Evolutionary conservation across 2,797 vertebrate species (phyloP), one percentile per base, ranked within the genome.

Genomic region (Anguilla marmorata): DNA sequence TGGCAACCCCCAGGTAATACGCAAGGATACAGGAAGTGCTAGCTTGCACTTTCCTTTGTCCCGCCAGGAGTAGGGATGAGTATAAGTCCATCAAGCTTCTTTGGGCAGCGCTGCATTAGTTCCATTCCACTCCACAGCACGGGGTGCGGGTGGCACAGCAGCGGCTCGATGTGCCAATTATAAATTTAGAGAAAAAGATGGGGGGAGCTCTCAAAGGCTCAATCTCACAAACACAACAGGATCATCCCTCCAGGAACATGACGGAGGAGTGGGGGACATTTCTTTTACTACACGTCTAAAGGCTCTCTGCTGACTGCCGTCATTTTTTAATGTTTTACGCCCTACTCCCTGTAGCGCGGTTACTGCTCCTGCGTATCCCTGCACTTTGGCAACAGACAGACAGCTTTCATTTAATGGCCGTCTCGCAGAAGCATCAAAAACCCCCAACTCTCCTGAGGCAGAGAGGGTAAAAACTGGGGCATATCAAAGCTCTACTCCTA

Each of bases 201-300:
- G 50, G 41, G 33, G 33, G 84, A 54, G 33, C 76, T 88, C 19
- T 41, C 16, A n/a, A 7, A 33, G 19, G n/a, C 58, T 87, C 79
- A 87, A 85, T 89, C 88, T 85, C 90, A 83, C n/a, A 9, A 76
- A 66, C 41, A 85, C 72, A 60, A 3, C 80, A 85, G 27, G 86
- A 88, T 87, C 69, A 83, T 48, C 21, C 85, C 79, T 87, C 69
- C 88, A 89, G 86, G 88, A 87, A 41, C 63, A 89, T 6, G 84
- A 21, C 63, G 58, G 84, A 69, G 45, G 88, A 54, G 69, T 63
- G 52, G 85, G 33, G 48, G n/a, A 56, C 52, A 84, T 69, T 84
- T 83, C 85, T 84, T 85, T 82, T 87, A 48, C 45, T 2, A 87
- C 27, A 14, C 56, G 33, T 84, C 33, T 74, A 89, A 86, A 89